phyloP scores from a whole-genome alignment of 2,888 invertebrate genomes.

The Nysson spinosus region DNA sequence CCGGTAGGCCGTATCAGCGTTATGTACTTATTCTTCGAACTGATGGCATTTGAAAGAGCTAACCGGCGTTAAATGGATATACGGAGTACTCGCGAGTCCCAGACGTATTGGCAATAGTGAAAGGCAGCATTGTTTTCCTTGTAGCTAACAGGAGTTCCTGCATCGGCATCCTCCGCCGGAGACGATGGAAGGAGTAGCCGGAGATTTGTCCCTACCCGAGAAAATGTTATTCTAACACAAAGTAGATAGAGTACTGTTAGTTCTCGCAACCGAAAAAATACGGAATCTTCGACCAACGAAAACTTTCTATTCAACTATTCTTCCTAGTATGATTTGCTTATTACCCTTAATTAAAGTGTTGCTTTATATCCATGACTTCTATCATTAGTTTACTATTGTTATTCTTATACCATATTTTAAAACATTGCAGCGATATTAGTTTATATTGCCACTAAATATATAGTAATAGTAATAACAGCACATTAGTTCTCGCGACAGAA shows the following conservation, averaged over 20 bases:
- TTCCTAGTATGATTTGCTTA: background rate
- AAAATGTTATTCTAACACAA: conserved; percentile 57
- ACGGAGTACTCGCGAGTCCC: conserved; percentile 37
- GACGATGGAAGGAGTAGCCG: conserved; percentile 14
- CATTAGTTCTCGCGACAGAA: conserved; percentile 19
- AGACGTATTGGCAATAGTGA: conserved; percentile 56
- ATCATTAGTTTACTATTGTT: too few relatives aligned
- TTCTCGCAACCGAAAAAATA: conserved; percentile 41
- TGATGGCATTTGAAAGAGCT: conserved; percentile 49
- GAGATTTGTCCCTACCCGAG: conserved; percentile 49
- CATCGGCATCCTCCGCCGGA: conserved; percentile 27
- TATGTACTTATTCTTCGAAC: conserved; percentile 27
- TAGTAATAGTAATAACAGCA: too few relatives aligned
- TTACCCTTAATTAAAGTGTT: background rate
- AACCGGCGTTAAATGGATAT: conserved; percentile 50
- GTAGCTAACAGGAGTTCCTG: conserved; percentile 36
- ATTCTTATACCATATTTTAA: too few relatives aligned
- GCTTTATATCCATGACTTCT: too few relatives aligned
- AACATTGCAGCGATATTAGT: too few relatives aligned
- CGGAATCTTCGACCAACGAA: conserved; percentile 1
- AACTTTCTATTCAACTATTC: background rate
- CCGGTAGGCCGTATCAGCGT: conserved; percentile 29
- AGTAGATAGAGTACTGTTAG: conserved; percentile 35
- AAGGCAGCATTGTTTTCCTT: conserved; percentile 58
- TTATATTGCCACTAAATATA: too few relatives aligned